phyloP scores from a whole-genome alignment of 1,140 invertebrate species.

The Nymphalis io region DNA sequence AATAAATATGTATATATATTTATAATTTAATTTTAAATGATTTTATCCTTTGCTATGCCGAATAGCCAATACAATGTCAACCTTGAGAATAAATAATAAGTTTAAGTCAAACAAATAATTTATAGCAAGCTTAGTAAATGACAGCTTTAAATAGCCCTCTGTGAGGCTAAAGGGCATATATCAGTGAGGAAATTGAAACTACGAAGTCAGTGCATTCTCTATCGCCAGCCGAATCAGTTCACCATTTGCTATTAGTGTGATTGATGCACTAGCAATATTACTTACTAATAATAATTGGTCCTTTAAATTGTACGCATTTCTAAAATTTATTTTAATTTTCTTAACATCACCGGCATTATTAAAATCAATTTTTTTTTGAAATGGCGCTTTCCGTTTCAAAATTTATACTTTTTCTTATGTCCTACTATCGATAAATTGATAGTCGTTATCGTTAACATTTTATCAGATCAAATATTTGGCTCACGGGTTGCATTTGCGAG shows the following conservation, averaged over 20 bases:
- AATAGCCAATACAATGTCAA: neutral
- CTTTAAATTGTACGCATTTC: too few relatives aligned
- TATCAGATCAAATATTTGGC: constrained; percentile 60
- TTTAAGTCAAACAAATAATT: constrained; percentile 16
- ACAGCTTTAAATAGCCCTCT: constrained; percentile 6
- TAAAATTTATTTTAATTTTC: too few relatives aligned
- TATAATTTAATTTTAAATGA: neutral
- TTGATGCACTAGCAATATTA: neutral
- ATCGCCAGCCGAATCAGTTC: constrained; percentile 18
- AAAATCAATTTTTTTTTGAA: neutral
- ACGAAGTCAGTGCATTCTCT: constrained; percentile 11
- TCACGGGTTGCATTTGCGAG: constrained; percentile 52
- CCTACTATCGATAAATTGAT: constrained; percentile 47
- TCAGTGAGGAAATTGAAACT: constrained; percentile 3
- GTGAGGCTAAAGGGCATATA: constrained; percentile 2
- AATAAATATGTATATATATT: neutral
- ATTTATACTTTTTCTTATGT: neutral
- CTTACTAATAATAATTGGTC: neutral
- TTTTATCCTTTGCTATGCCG: neutral
- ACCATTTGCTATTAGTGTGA: neutral
- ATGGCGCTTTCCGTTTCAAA: too few relatives aligned
- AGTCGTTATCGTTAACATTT: constrained; percentile 58
- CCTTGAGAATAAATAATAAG: constrained; percentile 14
- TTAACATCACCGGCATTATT: too few relatives aligned
- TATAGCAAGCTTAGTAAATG: constrained; percentile 1